Evolutionary conservation across 2,888 invertebrate genomes (phyloP).

Genomic region (Xestia rhomboidea): DNA sequence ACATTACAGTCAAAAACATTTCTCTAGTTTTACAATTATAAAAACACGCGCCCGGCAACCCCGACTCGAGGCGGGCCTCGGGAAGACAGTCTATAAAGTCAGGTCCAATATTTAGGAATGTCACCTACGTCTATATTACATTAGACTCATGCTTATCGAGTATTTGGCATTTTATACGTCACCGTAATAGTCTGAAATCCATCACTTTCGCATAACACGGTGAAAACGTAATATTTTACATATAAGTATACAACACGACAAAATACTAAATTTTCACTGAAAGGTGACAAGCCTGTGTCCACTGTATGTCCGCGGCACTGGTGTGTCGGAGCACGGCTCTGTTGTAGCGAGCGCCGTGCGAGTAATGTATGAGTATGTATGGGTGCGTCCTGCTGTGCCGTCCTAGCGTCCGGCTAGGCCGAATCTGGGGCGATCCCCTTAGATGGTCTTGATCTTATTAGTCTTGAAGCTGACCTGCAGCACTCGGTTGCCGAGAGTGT

Average conservation of each 20-base stretch:
- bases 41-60: constrained; percentile 74
- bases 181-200: constrained; percentile 64
- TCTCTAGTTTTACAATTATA: constrained; percentile 79
- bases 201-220: constrained; percentile 63
- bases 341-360: constrained; percentile 49
- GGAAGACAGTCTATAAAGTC: constrained; percentile 76
- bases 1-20: constrained; percentile 79
- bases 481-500: constrained; percentile 96
- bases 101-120: constrained; percentile 62
- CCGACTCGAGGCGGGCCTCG: constrained; percentile 67
- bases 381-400: constrained; percentile 90
- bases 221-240: constrained; percentile 68
- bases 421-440: constrained; percentile 85
- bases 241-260: constrained; percentile 61
- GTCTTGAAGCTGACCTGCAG: constrained; percentile 98
- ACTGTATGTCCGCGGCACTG: constrained; percentile 42
- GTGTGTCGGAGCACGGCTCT: constrained; percentile 26
- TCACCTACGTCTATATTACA: constrained; percentile 58
- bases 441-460: constrained; percentile 94
- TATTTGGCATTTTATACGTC: constrained; percentile 67
- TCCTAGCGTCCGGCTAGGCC: constrained; percentile 88
- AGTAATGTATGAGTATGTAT: constrained; percentile 79
- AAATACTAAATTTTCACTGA: constrained; percentile 68
- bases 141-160: constrained; percentile 65
- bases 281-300: constrained; percentile 63